Base-by-base conservation (phyloP, 2,113 vertebrate genomes). In the Amblyopsis rosae region DNA sequence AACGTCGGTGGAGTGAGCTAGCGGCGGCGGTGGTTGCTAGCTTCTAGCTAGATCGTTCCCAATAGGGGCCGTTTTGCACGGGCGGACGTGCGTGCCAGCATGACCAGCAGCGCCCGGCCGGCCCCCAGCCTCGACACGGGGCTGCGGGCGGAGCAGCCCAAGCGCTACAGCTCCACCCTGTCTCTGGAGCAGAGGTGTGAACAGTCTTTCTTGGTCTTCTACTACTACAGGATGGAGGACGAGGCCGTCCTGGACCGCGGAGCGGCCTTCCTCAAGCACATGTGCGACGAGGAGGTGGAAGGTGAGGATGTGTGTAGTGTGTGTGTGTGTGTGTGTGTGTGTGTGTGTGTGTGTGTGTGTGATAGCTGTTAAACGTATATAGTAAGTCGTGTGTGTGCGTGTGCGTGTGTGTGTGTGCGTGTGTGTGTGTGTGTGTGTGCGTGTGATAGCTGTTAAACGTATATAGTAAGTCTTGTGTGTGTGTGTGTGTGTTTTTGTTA, bases 191-290 rank as follows among this genome's bases (percentile, higher is more conserved):
- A 98, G 83, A 96, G 94, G 91, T 95, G 96, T 96, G 94, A 98
- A 89, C 95, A 95, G 90, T 98, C 97, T 92, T 98, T 98, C 83
- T 98, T 98, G 93, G 94, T 98, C 83, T 98, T 97, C 86, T 99
- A 98, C 93, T 96, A 98, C 93, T 98, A 96, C 87, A 99, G 97
- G 94, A 96, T 99, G 96, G 97, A 99, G 91, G 97, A 99, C 85
- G 97, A 99, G 93, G 97, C 97, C 17, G 97, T 99, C 80, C 82
- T 99, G 94, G 97, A 99, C 92, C 94, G 96, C 81, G 97, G 97
- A 79, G 97, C 96, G 41, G 98, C 96, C 76, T 95, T 97, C 84
- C 90, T 98, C 69, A 99, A 98, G 70, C 96, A 98, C 61, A 91
- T 96, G 2, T 98, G 96, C 56, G 96, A 99, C 59, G 95, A 98